Percentiles rank a stretch among this genome's conserved stretches.
Evolutionary conservation across 2,888 invertebrate genomes (phyloP).

Genomic region (Barypeithes pellucidus): DNA sequence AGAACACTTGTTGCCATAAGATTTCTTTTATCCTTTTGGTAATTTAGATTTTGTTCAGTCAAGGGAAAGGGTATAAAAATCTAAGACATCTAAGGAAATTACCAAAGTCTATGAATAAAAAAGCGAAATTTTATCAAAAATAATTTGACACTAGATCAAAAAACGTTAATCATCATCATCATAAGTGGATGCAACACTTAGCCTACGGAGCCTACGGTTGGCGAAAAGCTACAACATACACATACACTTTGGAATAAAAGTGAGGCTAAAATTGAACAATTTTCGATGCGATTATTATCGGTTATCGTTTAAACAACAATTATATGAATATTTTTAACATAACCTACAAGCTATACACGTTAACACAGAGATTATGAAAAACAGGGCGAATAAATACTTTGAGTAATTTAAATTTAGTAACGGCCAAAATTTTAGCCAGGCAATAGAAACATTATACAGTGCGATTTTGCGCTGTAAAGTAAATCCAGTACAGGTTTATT

Average conservation of each 20-base stretch:
- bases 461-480: no score
- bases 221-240: conserved; percentile 24
- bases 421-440: neutral
- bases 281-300: conserved; percentile 43
- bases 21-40: conserved; percentile 50
- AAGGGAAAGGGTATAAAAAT: conserved; percentile 48
- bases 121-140: conserved; percentile 39
- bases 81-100: conserved; percentile 30
- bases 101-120: conserved; percentile 28
- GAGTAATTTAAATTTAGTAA: conserved; percentile 42
- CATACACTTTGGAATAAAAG: conserved; percentile 36
- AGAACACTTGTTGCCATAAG: conserved; percentile 59
- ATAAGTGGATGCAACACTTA: conserved; percentile 26
- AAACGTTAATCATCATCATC: conserved; percentile 21
- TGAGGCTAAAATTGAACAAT: conserved; percentile 32
- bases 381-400: conserved; percentile 54
- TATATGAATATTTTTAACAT: conserved; percentile 40
- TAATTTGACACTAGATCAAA: conserved; percentile 27
- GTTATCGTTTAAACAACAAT: conserved; percentile 36
- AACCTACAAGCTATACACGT: conserved; percentile 40
- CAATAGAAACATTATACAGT: conserved; percentile 6
- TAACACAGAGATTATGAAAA: conserved; percentile 45
- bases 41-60: conserved; percentile 55
- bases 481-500: no score
- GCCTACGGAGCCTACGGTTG: neutral